phyloP scores from a whole-genome alignment of 2,113 vertebrate genomes.

The Antennarius striatus region DNA sequence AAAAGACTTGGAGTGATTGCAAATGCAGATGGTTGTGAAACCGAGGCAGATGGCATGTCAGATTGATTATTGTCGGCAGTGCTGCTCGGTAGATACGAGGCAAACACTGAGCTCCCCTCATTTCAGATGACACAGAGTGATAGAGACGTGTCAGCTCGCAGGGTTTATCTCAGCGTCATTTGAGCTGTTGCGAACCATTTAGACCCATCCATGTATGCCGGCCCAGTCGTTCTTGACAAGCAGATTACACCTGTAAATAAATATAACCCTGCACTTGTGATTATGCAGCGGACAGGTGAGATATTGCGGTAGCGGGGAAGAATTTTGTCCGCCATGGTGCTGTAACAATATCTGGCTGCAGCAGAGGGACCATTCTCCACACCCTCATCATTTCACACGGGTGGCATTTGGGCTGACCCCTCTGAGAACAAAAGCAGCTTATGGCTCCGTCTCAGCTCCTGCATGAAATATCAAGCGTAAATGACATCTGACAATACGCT shows the following conservation, averaged over 20 bases:
- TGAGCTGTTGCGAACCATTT: constrained; percentile 52
- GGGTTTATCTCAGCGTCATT: constrained; percentile 58
- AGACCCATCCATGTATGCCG: constrained; percentile 29
- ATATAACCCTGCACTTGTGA: constrained; percentile 14
- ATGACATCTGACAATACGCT: constrained; percentile 47
- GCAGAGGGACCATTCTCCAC: constrained; percentile 39
- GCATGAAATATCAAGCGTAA: constrained; percentile 50
- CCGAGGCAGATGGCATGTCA: constrained; percentile 78
- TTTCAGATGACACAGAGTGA: constrained; percentile 62
- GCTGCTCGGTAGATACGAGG: constrained; percentile 63
- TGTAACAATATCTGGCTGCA: constrained; percentile 20
- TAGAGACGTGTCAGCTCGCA: constrained; percentile 59
- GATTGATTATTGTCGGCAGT: constrained; percentile 75
- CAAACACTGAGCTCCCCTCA: constrained; percentile 45
- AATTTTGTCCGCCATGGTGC: constrained; percentile 14
- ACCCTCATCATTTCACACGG: constrained; percentile 31
- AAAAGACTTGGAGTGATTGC: constrained; percentile 60
- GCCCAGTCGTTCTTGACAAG: constrained; percentile 56
- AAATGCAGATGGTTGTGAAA: constrained; percentile 78
- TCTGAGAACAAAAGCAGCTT: constrained; percentile 55
- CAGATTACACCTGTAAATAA: constrained; percentile 61
- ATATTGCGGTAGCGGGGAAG: neutral
- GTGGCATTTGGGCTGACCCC: constrained; percentile 53
- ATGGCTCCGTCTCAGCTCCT: constrained; percentile 18
- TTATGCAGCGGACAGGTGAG: constrained; percentile 39